Conservation (phyloP, 2,888 invertebrate genomes). For the Ptilodon capucinus region DNA sequence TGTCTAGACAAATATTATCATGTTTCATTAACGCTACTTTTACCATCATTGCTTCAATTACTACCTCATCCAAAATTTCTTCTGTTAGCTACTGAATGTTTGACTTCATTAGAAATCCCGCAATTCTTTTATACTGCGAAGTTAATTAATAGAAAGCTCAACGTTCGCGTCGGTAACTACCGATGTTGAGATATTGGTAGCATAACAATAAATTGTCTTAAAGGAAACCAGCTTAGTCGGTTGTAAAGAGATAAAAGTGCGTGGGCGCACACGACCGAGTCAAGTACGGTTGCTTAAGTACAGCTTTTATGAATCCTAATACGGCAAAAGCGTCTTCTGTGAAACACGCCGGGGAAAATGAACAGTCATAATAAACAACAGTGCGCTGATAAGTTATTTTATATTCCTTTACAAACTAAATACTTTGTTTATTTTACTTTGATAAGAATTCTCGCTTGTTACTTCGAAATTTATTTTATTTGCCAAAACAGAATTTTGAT, state of each 20-base stretch:
- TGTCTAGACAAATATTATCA: background rate
- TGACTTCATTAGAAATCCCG: constrained; percentile 1
- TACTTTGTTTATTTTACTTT: background rate
- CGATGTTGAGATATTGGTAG: constrained; percentile 66
- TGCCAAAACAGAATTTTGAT: background rate
- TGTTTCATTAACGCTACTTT: background rate
- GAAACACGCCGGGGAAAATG: constrained; percentile 26
- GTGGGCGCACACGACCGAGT: constrained; percentile 63
- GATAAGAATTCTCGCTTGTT: background rate
- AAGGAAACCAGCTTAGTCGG: constrained; percentile 69
- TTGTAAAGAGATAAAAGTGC: constrained; percentile 75
- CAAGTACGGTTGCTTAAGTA: constrained; percentile 70
- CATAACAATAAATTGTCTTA: constrained; percentile 74
- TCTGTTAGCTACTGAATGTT: no score
- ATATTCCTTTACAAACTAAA: background rate
- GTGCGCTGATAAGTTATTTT: constrained; percentile 5
- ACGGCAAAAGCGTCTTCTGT: constrained; percentile 31
- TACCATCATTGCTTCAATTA: no score
- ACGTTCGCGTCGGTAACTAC: constrained; percentile 65
- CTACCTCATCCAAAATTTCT: no score
- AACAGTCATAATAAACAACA: constrained; percentile 20
- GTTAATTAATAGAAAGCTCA: constrained; percentile 67
- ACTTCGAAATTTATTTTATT: background rate
- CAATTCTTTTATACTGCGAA: constrained; percentile 52
- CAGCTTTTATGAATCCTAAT: constrained; percentile 68